phyloP scores from a whole-genome alignment of 2,888 invertebrate genomes.

The Pedicia rivosa region DNA sequence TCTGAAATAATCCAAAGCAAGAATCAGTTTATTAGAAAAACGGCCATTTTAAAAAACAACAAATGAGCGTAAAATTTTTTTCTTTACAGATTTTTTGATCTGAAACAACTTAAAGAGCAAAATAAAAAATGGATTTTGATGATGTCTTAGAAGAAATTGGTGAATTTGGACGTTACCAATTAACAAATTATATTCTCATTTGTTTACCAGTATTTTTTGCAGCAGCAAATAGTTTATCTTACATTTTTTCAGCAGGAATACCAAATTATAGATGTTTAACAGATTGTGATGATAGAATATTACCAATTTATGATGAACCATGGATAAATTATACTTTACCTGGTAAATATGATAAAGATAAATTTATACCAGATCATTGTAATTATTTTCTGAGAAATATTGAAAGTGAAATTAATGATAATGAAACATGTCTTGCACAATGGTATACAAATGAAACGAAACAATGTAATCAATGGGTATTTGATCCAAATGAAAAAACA shows the following conservation, averaged over 20 bases:
- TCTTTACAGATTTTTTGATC: too few relatives aligned
- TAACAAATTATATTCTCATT: constrained; percentile 36
- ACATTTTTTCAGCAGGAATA: constrained; percentile 42
- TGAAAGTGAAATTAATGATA: too few relatives aligned
- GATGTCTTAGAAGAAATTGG: constrained; percentile 41
- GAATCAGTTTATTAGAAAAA: too few relatives aligned
- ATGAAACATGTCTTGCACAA: constrained; percentile 21
- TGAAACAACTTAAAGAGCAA: too few relatives aligned
- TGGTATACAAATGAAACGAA: constrained; percentile 26
- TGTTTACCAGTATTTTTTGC: constrained; percentile 42
- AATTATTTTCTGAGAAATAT: constrained; percentile 20
- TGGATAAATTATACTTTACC: constrained; percentile 38
- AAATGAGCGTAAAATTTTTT: too few relatives aligned
- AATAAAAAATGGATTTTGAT: constrained; percentile 40
- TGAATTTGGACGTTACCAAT: constrained; percentile 41
- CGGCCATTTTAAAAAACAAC: too few relatives aligned
- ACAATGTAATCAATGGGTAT: constrained; percentile 36
- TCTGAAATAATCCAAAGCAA: too few relatives aligned
- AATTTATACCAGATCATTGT: constrained; percentile 24
- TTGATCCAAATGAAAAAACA: constrained; percentile 33
- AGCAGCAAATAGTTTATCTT: constrained; percentile 42
- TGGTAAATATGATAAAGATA: constrained; percentile 18
- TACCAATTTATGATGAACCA: constrained; percentile 23
- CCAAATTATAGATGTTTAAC: constrained; percentile 42
- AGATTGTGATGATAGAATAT: constrained; percentile 33